Evolutionary conservation across 2,797 vertebrate genomes (phyloP), one percentile per base, ranked within the genome.

Genomic region (Mallotus villosus): DNA sequence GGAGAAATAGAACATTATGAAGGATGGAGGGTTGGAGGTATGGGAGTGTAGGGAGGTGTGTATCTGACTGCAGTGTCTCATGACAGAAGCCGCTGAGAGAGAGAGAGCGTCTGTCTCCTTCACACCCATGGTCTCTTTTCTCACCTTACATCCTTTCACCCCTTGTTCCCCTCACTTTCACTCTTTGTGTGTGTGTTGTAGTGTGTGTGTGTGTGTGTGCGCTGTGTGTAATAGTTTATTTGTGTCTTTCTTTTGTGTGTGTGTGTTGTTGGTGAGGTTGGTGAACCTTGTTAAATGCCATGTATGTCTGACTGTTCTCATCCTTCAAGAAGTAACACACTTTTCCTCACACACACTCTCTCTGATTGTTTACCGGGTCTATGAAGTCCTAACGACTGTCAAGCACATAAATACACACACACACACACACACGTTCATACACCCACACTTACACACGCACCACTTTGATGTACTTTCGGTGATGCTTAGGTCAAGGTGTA

Each of bases 251-350:
- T 69, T 46, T 75, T 34, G 67, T 65, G 34, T 71, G 61, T 27
- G 3, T 71, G 22, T 76, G 72, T 74, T 57, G 9, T 62, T 67
- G 46, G 53, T 55, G 32, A 66, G 41, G 41, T 46, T 46, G 41
- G 63, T 63, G 68, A 63, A 24, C 68, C 53, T 61, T 67, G 66
- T 2, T 78, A 76, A 85, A 85, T 80, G 77, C 69, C 72, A 78
- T 61, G 51, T 72, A 14, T 65, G 22, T 17, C 16, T 62, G 61
- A 73, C 71, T 49, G 57, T 59, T 71, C 41, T 41, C 46, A 6
- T 72, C 29, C 58, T 60, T 63, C 27, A 29, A 21, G 61, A 49
- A 70, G 73, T 75, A 80, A 80, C 71, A 62, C 74, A 70, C 81
- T 46, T 68, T 65, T 76, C 63, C 72, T 58, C 66, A 57, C 64